These are phyloP conservation scores for Chrysopilus asiliformis DNA, from an alignment of 2,888 invertebrate genomes.

Conservation along the genomic window DNA sequence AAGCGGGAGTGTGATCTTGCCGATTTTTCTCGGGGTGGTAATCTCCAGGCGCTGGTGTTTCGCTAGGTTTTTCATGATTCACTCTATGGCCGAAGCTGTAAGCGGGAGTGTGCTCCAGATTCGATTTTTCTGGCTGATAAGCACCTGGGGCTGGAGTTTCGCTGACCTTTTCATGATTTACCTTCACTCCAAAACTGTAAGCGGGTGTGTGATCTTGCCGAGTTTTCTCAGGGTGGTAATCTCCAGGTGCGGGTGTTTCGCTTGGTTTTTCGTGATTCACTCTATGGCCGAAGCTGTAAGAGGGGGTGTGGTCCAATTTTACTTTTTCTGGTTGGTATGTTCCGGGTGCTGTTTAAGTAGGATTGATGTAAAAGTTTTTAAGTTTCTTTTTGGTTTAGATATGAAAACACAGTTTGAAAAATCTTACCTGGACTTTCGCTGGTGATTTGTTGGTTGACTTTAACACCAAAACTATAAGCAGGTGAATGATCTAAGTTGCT, in stretches of 20 bases:
- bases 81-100: constrained; percentile 47
- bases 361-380: no score
- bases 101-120: constrained; percentile 37
- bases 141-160: constrained; percentile 29
- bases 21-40: constrained; percentile 41
- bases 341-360: constrained; percentile 22
- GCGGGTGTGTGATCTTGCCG: constrained; percentile 36
- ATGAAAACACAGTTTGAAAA: no score
- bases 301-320: constrained; percentile 40
- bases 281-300: constrained; percentile 44
- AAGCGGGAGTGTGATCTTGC: constrained; percentile 40
- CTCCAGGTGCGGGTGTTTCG: constrained; percentile 24
- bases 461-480: constrained; percentile 46
- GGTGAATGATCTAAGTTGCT: constrained; percentile 33
- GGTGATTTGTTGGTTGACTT: constrained; percentile 35
- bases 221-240: constrained; percentile 13
- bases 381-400: no score
- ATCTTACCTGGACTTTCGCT: constrained; percentile 40
- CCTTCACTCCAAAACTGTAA: constrained; percentile 46
- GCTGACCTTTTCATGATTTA: constrained; percentile 36
- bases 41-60: constrained; percentile 42
- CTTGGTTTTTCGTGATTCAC: no score
- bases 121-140: constrained; percentile 13
- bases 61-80: constrained; percentile 37
- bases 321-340: constrained; percentile 40